Percentiles rank a stretch among this genome's conserved stretches.
These are phyloP conservation scores for Stylophora pistillata DNA, from an alignment of 64 coral and sea anemone genomes.

Conservation along the genomic window DNA sequence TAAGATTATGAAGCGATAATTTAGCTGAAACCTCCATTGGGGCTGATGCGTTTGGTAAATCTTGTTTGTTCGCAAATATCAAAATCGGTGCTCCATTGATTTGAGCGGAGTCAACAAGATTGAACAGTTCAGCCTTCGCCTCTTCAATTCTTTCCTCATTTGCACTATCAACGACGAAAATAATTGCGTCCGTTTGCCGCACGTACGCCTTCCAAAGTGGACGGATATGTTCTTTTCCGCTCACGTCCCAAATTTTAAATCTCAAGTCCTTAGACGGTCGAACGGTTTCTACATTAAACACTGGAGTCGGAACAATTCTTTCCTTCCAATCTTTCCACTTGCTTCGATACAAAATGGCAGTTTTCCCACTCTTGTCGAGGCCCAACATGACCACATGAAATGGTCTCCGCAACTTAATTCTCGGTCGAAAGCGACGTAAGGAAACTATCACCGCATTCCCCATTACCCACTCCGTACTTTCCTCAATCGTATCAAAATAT, in stretches of 20 bases:
- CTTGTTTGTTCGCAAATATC: slow-evolving; percentile 95
- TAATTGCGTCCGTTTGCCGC: slow-evolving; percentile 82
- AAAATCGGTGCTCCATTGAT: slow-evolving; percentile 91
- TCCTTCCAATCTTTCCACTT: slow-evolving; percentile 79
- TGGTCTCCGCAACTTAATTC: slow-evolving; percentile 72
- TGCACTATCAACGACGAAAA: slow-evolving; percentile 95
- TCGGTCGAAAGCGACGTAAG: slow-evolving; percentile 74
- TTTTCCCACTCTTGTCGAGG: slow-evolving; percentile 93
- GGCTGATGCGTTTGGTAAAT: slow-evolving; percentile 68
- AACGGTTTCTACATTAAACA: slow-evolving; percentile 95
- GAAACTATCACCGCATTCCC: slow-evolving; percentile 79
- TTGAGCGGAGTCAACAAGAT: slow-evolving; percentile 95
- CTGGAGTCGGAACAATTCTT: slow-evolving; percentile 75
- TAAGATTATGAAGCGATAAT: slow-evolving; percentile 77
- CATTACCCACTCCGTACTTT: slow-evolving; percentile 44
- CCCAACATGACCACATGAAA: slow-evolving; percentile 98
- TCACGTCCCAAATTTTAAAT: slow-evolving; percentile 98
- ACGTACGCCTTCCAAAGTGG: slow-evolving; percentile 97
- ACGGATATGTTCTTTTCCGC: slow-evolving; percentile 91
- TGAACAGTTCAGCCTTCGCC: slow-evolving; percentile 88
- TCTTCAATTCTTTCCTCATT: slow-evolving; percentile 84
- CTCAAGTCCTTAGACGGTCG: slow-evolving; percentile 72
- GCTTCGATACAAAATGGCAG: slow-evolving; percentile 89
- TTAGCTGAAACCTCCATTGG: slow-evolving; percentile 69
- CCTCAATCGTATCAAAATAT: not conserved